A percentile compares a stretch with the other conserved stretches of the same genome.
phyloP scores from a whole-genome alignment of 2,888 invertebrate species.

The Therioaphis trifolii region DNA sequence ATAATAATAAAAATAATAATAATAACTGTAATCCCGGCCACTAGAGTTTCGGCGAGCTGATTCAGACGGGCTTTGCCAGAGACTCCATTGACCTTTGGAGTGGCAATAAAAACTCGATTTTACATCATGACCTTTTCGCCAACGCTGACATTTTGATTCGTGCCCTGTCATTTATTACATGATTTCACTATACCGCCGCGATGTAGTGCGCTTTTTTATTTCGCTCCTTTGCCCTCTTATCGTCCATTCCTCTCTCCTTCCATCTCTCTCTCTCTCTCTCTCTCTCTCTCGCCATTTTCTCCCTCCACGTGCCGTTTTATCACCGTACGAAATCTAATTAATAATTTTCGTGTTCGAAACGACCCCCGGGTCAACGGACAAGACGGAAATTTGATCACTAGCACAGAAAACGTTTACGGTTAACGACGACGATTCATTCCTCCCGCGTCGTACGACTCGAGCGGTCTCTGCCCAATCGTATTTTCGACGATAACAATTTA shows the following conservation, averaged over 20 bases:
- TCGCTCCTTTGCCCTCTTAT: too few relatives aligned
- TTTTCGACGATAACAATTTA: constrained; percentile 19
- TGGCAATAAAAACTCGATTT: constrained; percentile 56
- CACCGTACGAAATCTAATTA: constrained; percentile 19
- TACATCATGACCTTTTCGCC: constrained; percentile 54
- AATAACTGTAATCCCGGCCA: constrained; percentile 7
- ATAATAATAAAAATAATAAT: too few relatives aligned
- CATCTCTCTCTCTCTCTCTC: background rate
- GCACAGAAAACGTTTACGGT: background rate
- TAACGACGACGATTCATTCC: constrained; percentile 36
- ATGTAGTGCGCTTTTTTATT: too few relatives aligned
- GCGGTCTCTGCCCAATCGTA: background rate
- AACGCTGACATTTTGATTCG: constrained; percentile 58
- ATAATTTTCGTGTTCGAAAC: constrained; percentile 3
- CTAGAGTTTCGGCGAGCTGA: background rate
- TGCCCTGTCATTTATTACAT: constrained; percentile 46
- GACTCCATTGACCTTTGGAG: constrained; percentile 51
- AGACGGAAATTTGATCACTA: constrained; percentile 21
- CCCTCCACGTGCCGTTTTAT: background rate
- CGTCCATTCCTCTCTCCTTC: background rate
- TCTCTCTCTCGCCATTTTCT: background rate
- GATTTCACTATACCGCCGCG: constrained; percentile 14
- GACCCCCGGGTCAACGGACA: constrained; percentile 16
- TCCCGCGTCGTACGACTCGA: constrained; percentile 26
- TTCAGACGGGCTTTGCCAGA: constrained; percentile 10